Percentiles rank a stretch among this genome's conserved stretches.
Conservation (phyloP, 2,113 vertebrate genomes). For the Percina caprodes region DNA sequence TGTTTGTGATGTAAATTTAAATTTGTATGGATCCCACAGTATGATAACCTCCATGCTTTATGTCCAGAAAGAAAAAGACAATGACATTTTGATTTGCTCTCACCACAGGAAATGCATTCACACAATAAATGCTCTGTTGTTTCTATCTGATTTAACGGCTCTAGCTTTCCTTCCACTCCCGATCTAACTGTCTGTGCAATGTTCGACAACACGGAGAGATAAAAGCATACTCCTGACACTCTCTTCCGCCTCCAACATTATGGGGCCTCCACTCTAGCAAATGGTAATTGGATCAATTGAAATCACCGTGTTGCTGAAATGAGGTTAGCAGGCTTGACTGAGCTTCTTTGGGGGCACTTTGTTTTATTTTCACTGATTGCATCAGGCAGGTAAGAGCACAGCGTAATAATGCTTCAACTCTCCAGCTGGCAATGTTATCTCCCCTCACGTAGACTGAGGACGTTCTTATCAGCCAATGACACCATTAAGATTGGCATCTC, state of each 20-base stretch:
- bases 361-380: constrained; percentile 65
- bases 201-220: constrained; percentile 42
- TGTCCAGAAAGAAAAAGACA: not conserved
- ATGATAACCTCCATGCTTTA: not conserved
- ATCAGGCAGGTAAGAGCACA: constrained; percentile 60
- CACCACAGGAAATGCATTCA: constrained; percentile 1
- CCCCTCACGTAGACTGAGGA: constrained; percentile 35
- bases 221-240: constrained; percentile 48
- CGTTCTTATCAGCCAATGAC: constrained; percentile 65
- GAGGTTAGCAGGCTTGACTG: constrained; percentile 42
- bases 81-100: not conserved
- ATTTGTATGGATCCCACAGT: not conserved
- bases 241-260: constrained; percentile 18
- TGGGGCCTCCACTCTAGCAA: constrained; percentile 40
- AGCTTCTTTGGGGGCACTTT: constrained; percentile 45
- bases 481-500: constrained; percentile 78
- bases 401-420: constrained; percentile 53
- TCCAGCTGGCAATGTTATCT: constrained; percentile 69
- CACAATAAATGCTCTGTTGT: not conserved
- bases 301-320: constrained; percentile 57
- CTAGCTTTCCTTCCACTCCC: not conserved
- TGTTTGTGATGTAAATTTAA: constrained; percentile 3
- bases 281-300: constrained; percentile 72
- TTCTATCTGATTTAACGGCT: not conserved
- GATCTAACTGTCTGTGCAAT: constrained; percentile 42